A percentile compares a stretch with the other conserved stretches of the same genome.
Evolutionary conservation across 2,888 invertebrate species (phyloP).

Genomic region (Nymphalis c-album): DNA sequence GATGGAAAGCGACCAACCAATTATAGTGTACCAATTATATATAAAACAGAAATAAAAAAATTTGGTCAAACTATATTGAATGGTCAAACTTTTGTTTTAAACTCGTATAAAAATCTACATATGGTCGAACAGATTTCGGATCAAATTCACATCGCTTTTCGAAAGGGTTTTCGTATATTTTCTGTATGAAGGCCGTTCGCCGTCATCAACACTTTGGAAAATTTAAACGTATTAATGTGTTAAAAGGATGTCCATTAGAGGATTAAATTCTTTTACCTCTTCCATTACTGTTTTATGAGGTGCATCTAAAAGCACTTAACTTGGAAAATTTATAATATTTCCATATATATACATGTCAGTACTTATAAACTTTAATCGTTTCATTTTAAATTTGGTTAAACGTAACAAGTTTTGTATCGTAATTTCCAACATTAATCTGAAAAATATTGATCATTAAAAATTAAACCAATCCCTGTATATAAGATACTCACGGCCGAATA

Average conservation of each 20-base stretch:
- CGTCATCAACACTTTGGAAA: constrained; percentile 47
- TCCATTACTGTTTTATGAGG: constrained; percentile 45
- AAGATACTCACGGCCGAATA: no score
- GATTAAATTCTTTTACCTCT: constrained; percentile 59
- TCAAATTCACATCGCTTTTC: constrained; percentile 33
- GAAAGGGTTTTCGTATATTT: constrained; percentile 30
- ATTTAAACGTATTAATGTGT: constrained; percentile 68
- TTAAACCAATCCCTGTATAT: no score
- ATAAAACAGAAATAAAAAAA: constrained; percentile 23
- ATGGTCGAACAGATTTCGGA: constrained; percentile 31
- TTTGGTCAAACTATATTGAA: constrained; percentile 20
- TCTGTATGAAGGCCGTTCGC: constrained; percentile 30
- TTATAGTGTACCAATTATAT: constrained; percentile 8
- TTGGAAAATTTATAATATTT: constrained; percentile 17
- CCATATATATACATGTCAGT: constrained; percentile 1
- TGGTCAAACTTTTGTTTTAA: constrained; percentile 30
- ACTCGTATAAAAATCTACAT: constrained; percentile 30
- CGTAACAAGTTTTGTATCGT: no score
- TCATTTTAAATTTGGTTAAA: no score
- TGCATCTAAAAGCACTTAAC: constrained; percentile 34
- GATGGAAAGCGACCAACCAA: constrained; percentile 15
- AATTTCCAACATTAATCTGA: no score
- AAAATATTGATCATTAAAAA: no score
- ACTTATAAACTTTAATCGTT: not conserved
- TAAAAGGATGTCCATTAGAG: constrained; percentile 68